These are phyloP conservation scores for Rhodeus uyekii DNA, from an alignment of 2,797 vertebrate genomes.

Conservation along the genomic window DNA sequence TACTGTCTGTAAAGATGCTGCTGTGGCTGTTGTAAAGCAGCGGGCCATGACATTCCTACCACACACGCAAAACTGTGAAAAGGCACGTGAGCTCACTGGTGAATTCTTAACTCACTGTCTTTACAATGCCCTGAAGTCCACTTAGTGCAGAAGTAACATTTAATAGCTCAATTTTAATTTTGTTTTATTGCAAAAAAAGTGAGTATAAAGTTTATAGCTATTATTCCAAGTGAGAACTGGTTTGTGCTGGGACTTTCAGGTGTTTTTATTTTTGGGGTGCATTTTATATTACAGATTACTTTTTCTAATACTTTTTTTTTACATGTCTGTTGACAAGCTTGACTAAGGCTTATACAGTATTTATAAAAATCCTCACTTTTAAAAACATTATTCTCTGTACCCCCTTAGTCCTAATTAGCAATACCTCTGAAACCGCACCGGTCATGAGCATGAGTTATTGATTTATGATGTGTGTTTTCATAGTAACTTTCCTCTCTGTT, in stretches of 20 bases:
- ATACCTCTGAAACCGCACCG: background rate
- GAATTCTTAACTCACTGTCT: background rate
- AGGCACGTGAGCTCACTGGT: background rate
- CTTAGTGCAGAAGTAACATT: conserved; percentile 28
- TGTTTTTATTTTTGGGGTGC: background rate
- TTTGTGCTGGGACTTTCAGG: background rate
- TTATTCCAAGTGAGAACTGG: background rate
- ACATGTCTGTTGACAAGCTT: background rate
- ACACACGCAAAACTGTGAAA: conserved; percentile 26
- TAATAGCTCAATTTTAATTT: conserved; percentile 19
- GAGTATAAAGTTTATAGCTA: background rate
- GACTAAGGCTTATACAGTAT: background rate
- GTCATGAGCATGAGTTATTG: background rate
- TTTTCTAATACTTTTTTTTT: background rate
- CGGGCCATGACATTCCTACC: conserved; percentile 51
- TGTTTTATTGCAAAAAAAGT: conserved; percentile 4
- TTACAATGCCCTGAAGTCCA: conserved; percentile 20
- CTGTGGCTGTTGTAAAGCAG: conserved; percentile 58
- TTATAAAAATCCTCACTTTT: background rate
- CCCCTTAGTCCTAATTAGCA: background rate
- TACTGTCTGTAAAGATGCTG: conserved; percentile 57
- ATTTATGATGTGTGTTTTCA: conserved; percentile 22
- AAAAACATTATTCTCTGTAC: background rate
- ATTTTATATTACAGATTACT: background rate
- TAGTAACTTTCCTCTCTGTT: background rate